Base-by-base conservation (phyloP, 2,888 invertebrate species). In the Idaea straminata region DNA sequence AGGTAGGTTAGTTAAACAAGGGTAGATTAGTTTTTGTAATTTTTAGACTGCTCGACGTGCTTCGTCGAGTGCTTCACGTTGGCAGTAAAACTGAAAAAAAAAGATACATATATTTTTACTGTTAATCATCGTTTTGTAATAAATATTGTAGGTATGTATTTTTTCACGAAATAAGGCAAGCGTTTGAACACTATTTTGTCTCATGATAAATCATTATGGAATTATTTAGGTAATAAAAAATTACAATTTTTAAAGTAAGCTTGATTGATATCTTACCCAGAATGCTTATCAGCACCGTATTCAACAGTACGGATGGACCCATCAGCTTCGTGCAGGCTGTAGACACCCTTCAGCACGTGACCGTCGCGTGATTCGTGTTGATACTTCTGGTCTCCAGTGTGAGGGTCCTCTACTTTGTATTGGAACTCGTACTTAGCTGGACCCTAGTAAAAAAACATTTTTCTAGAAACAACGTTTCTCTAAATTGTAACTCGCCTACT, bases 341-440 rank as follows among this genome's bases (percentile, higher is more conserved):
- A 90, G 61, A 81, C 82, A 61, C 92, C 92, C 72, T 89, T 87
- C 70, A 92, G 90, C 61, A 82, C 82, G 76, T 91, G 89, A 61
- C 90, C 91, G 67, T 83, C 82, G 64, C 91, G 85, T 38, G 78
- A 72, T 79, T 92, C 92, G 36, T 84, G 84, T 74, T 91, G 91
- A 72, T 79, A 85, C 76, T 92, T 91, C 72, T 87, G 85, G 77
- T 92, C 92, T 57, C 87, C 87, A 15, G 92, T 92, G 74, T 91
- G 89, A 6, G 83, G 82, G 72, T 92, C 92, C 35, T 85, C 80
- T 62, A 92, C 91, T 35, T 87, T 86, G 76, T 92, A 91, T 72
- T 88, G 84, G 77, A 89, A 91, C 75, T 87, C 85, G 78, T 93
- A 91, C 78, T 88, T 88, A 13, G 91, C 88, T 70, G 85, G 85